A percentile compares a stretch with the other conserved stretches of the same genome.
These are phyloP conservation scores for Meliscaeva auricollis DNA, from an alignment of 2,888 invertebrate species.

Conservation along the genomic window DNA sequence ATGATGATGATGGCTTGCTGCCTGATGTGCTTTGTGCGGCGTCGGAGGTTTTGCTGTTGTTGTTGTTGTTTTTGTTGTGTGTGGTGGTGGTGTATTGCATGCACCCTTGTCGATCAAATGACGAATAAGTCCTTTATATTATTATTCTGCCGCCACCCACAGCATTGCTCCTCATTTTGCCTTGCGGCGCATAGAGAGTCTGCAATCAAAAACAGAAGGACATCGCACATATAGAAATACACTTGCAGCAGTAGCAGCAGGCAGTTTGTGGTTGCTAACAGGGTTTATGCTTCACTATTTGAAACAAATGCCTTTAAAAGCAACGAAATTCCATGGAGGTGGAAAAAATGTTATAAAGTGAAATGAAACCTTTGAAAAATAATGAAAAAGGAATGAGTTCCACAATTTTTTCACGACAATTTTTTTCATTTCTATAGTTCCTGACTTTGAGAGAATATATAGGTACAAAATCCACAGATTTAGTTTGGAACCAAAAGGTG, in stretches of 20 bases:
- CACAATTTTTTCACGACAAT: no score
- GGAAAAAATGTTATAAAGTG: no score
- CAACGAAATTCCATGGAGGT: no score
- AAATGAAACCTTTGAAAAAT: no score
- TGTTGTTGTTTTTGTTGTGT: slow-evolving; percentile 30
- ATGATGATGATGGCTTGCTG: slow-evolving; percentile 20
- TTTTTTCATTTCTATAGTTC: no score
- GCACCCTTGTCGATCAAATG: slow-evolving; percentile 76
- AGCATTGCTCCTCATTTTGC: slow-evolving; percentile 40
- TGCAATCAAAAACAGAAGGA: slow-evolving; percentile 44
- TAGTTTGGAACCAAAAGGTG: no score
- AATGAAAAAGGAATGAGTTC: no score
- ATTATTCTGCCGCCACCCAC: slow-evolving; percentile 37
- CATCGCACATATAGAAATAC: slow-evolving; percentile 39
- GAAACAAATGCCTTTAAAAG: background rate
- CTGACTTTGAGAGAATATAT: no score
- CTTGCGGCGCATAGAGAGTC: slow-evolving; percentile 58
- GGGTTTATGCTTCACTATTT: slow-evolving; percentile 6
- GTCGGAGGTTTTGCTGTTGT: slow-evolving; percentile 29
- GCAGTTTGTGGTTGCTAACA: slow-evolving; percentile 42
- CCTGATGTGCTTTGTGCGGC: slow-evolving; percentile 33
- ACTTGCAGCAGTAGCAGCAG: slow-evolving; percentile 35
- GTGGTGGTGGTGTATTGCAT: slow-evolving; percentile 41
- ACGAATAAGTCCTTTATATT: slow-evolving; percentile 53
- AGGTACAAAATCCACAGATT: no score